Evolutionary conservation across 1,140 invertebrate species (phyloP).

Genomic region (Oryzaephilus surinamensis): DNA sequence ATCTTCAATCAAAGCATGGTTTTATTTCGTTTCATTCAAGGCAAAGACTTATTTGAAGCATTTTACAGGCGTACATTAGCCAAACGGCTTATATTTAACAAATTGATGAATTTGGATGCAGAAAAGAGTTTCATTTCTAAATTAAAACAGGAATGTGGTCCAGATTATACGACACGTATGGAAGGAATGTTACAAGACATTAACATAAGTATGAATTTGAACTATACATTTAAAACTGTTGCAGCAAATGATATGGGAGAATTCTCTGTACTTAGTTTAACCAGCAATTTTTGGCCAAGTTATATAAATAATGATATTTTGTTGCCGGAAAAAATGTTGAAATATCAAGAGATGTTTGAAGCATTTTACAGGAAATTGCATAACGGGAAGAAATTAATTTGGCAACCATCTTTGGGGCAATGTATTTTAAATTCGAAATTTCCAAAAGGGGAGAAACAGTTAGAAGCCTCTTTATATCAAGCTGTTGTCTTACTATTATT

Average conservation of each 20-base stretch:
- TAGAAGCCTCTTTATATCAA: constrained; percentile 96
- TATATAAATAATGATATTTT: constrained; percentile 83
- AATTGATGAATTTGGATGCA: constrained; percentile 96
- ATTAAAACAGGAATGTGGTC: constrained; percentile 94
- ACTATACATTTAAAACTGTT: constrained; percentile 78
- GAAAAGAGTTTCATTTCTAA: constrained; percentile 98
- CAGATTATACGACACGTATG: constrained; percentile 90
- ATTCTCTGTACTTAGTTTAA: constrained; percentile 87
- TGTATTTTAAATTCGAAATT: constrained; percentile 88
- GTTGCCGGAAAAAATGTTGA: constrained; percentile 78
- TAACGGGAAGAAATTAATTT: constrained; percentile 90
- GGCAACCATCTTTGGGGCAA: constrained; percentile 92
- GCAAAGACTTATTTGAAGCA: constrained; percentile 98
- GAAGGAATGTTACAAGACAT: constrained; percentile 99
- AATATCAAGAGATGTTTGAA: constrained; percentile 88
- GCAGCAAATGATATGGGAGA: constrained; percentile 51
- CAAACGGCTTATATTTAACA: constrained; percentile 88
- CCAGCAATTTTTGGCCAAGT: constrained; percentile 98
- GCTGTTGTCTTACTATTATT: constrained; percentile 86
- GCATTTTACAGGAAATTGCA: constrained; percentile 95
- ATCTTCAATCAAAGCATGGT: constrained; percentile 97
- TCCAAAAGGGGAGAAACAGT: constrained; percentile 78
- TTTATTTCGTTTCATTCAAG: constrained; percentile 95
- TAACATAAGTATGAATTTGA: constrained; percentile 93
- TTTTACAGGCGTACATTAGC: constrained; percentile 98